phyloP scores from a whole-genome alignment of 1,140 invertebrate genomes.

The Euborellia annulipes region DNA sequence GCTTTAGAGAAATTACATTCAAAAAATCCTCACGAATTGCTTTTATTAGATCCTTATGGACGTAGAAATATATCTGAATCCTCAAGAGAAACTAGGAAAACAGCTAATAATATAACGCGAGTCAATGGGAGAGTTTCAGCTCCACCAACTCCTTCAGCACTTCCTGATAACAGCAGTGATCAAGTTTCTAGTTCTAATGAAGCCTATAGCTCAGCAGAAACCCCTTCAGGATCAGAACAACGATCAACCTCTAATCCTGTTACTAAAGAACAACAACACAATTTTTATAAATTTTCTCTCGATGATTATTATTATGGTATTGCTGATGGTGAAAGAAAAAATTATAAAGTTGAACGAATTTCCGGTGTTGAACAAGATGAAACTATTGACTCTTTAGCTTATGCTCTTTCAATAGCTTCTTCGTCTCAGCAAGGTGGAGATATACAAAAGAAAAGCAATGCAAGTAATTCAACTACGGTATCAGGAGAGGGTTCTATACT shows the following conservation, averaged over 20 bases:
- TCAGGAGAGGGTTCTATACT: slow-evolving; percentile 38
- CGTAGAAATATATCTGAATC: slow-evolving; percentile 7
- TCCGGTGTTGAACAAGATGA: slow-evolving; percentile 42
- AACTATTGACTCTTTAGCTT: slow-evolving; percentile 41
- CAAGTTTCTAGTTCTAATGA: slow-evolving; percentile 59
- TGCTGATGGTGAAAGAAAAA: neutral
- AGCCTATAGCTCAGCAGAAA: slow-evolving; percentile 28
- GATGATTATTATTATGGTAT: slow-evolving; percentile 9
- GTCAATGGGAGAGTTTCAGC: slow-evolving; percentile 3
- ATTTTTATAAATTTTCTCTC: slow-evolving; percentile 9
- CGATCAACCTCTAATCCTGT: slow-evolving; percentile 12
- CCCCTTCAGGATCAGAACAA: slow-evolving; percentile 2
- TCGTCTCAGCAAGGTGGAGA: slow-evolving; percentile 15
- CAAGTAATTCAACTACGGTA: too few relatives aligned
- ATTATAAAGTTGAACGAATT: neutral
- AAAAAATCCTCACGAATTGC: slow-evolving; percentile 10
- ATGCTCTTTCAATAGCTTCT: slow-evolving; percentile 28
- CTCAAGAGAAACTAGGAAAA: slow-evolving; percentile 1
- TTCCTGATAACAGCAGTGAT: slow-evolving; percentile 34
- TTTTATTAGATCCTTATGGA: neutral
- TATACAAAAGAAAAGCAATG: neutral
- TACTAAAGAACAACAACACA: slow-evolving; percentile 15
- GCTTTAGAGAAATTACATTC: slow-evolving; percentile 57
- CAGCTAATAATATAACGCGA: neutral
- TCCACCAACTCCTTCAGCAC: slow-evolving; percentile 20